Base-by-base conservation (phyloP, 2,797 vertebrate genomes). In the Melanotaenia parkinsoni region DNA sequence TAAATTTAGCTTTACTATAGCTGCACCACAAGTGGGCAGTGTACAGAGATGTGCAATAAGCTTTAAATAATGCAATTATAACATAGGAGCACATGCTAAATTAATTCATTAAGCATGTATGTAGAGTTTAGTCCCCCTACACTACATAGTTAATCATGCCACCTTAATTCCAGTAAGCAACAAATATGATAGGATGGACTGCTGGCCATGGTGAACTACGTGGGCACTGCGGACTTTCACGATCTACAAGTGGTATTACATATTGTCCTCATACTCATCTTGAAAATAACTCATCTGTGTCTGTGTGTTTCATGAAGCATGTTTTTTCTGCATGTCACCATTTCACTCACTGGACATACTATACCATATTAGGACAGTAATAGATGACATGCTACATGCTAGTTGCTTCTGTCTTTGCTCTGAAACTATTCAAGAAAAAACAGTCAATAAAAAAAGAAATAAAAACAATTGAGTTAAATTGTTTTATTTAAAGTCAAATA, bases 231-330 rank as follows among this genome's bases (percentile, higher is more conserved):
- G 74, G 37, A 72, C 63, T 64, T 26, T 69, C 72, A 77, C 69
- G 61, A 76, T 45, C 54, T 16, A 70, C 8, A 3, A 1, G 7
- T 66, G 79, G 84, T 86, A 86, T 80, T 65, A 57, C 6, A 0
- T 61, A 61, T 83, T 38, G 35, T 73, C 74, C 69, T 73, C 70
- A 59, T 82, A 67, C 68, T 83, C 72, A 74, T 13, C 63, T 67
- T 28, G 2, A 53, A 54, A 74, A n/a, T 67, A 63, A 71, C 79
- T 47, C 37, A 56, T 81, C 57, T 58, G 24, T 78, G 63, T 77
- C 60, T 63, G 86, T 87, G 88, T 71, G 86, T 79, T 43, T 72
- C 65, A 61, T 80, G 5, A 65, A 32, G 90, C 86, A 86, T 88
- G 76, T 38, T 62, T 69, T 50, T 63, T n/a, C 2, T 78, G 84